Evolutionary conservation across 2,888 invertebrate species (phyloP).

Genomic region (Zootermopsis nevadensis): DNA sequence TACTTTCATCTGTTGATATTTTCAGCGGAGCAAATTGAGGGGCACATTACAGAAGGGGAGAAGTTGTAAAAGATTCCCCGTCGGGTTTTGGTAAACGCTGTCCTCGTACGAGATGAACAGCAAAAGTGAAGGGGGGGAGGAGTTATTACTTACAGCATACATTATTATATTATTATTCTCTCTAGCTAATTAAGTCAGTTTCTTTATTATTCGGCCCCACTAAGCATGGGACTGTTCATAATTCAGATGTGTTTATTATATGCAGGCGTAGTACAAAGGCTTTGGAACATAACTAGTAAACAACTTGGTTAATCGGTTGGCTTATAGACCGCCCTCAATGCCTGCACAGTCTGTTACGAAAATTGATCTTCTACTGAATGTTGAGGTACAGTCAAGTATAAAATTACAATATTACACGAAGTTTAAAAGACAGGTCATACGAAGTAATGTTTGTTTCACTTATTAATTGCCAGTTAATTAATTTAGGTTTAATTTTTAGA

Average conservation of each 20-base stretch:
- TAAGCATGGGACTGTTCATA: conserved; percentile 18
- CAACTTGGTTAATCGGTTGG: conserved; percentile 15
- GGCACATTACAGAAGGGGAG: not conserved
- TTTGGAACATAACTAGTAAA: not conserved
- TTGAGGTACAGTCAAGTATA: no score
- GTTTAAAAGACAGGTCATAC: no score
- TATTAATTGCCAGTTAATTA: no score
- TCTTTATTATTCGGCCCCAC: conserved; percentile 15
- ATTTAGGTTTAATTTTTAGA: no score
- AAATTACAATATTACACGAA: no score
- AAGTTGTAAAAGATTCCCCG: not conserved
- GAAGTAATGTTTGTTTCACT: no score
- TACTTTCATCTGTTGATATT: not conserved
- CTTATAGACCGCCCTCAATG: not conserved
- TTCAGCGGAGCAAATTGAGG: conserved; percentile 14
- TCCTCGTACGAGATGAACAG: not conserved
- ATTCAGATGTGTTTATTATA: conserved; percentile 32
- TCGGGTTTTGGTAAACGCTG: conserved; percentile 14
- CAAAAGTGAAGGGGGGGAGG: not conserved
- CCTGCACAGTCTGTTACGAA: not conserved
- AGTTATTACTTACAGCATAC: conserved; percentile 10
- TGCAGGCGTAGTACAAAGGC: not conserved
- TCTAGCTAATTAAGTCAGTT: conserved; percentile 33
- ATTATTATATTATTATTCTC: not conserved
- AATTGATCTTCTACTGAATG: no score